Percentiles rank a stretch among this genome's conserved stretches.
phyloP scores from a whole-genome alignment of 2,888 invertebrate genomes.

The Serripes groenlandicus region DNA sequence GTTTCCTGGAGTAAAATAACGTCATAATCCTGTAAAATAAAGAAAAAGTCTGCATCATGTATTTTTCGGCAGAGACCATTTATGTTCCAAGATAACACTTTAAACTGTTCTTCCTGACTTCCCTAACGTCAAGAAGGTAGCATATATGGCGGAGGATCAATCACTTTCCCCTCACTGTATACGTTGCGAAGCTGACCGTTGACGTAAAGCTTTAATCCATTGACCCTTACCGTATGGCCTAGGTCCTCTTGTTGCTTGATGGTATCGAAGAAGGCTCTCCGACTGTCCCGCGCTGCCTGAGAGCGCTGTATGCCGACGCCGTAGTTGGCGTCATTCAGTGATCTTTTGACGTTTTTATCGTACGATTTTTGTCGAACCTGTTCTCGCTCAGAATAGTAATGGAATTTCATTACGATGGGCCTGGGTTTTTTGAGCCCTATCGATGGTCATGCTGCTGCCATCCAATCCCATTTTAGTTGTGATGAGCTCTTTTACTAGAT shows the following conservation, averaged over 20 bases:
- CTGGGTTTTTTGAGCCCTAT: constrained; percentile 28
- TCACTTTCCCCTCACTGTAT: not conserved
- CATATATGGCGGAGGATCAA: not conserved
- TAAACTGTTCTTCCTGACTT: not conserved
- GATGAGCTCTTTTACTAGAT: not conserved
- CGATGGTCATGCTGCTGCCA: not conserved
- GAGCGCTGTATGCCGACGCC: constrained; percentile 26
- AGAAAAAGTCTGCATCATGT: not conserved
- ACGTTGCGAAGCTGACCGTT: constrained; percentile 16
- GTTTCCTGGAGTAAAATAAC: constrained; percentile 3
- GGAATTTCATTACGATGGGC: constrained; percentile 35
- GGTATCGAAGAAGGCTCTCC: constrained; percentile 4
- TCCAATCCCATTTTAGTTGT: not conserved
- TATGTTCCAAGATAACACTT: constrained; percentile 6
- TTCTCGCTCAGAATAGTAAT: constrained; percentile 28
- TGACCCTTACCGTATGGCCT: not conserved
- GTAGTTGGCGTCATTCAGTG: constrained; percentile 6
- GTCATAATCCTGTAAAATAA: not conserved
- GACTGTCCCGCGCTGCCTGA: constrained; percentile 1
- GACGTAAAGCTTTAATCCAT: constrained; percentile 16
- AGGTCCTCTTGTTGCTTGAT: not conserved
- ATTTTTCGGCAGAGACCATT: constrained; percentile 5
- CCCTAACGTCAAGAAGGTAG: not conserved
- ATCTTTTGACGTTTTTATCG: not conserved
- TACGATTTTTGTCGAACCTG: constrained; percentile 18